Evolutionary conservation across 1,140 invertebrate genomes (phyloP).

Genomic region (Metopolophium dirhodum): DNA sequence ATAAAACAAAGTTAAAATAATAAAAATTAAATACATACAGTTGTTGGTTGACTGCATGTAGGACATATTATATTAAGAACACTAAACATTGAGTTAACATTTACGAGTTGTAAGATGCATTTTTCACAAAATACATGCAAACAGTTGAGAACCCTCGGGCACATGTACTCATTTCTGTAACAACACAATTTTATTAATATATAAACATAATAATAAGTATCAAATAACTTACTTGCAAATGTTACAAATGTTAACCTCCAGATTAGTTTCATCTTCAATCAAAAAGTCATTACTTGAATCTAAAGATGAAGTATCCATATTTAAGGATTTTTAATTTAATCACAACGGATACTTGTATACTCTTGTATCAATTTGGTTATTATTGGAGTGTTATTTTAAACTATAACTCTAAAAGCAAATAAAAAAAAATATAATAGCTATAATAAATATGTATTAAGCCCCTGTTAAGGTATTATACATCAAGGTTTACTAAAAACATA

Average conservation of each 20-base stretch:
- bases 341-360: background rate
- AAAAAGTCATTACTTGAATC: constrained; percentile 50
- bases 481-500: too few species aligned
- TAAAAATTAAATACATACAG: constrained; percentile 64
- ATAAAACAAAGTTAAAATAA: constrained; percentile 30
- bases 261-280: constrained; percentile 45
- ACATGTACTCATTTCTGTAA: constrained; percentile 67
- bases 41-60: constrained; percentile 84
- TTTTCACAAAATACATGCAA: constrained; percentile 91
- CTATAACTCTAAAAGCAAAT: background rate
- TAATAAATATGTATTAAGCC: background rate
- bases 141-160: constrained; percentile 87
- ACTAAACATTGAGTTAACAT: constrained; percentile 67
- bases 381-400: background rate
- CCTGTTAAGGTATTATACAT: too few species aligned
- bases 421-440: background rate
- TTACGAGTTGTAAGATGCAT: constrained; percentile 81
- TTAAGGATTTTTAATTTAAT: background rate
- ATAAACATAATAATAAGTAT: constrained; percentile 17
- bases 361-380: background rate
- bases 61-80: constrained; percentile 69
- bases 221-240: constrained; percentile 56
- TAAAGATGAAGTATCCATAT: constrained; percentile 49
- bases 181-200: background rate
- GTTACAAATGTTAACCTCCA: constrained; percentile 39